Conservation (phyloP, 2,888 invertebrate genomes). For the Lasioglossum malachurum region DNA sequence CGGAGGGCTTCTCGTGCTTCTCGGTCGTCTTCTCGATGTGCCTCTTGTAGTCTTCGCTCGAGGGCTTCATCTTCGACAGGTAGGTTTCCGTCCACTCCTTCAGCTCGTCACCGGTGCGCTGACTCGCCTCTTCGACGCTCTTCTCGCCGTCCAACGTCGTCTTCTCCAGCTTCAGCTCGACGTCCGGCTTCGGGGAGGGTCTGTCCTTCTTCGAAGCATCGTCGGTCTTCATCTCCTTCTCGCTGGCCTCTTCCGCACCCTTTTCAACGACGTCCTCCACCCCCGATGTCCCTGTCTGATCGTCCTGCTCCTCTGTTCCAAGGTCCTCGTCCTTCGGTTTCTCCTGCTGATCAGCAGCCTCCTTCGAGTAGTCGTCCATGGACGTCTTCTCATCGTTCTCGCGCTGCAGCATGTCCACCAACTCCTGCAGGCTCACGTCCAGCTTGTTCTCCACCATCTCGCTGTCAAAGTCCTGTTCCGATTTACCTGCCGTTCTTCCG, state of each 20-base stretch:
- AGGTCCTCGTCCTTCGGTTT: not conserved
- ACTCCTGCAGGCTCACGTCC: conserved; percentile 82
- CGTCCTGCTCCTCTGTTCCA: conserved; percentile 8
- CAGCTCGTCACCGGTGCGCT: conserved; percentile 66
- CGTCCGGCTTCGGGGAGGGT: not conserved
- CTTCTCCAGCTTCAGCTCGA: conserved; percentile 35
- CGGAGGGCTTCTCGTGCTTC: conserved; percentile 75
- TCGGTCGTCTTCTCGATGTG: conserved; percentile 72
- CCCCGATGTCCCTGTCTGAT: not conserved
- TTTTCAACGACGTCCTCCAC: not conserved
- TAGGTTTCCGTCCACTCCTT: conserved; percentile 71
- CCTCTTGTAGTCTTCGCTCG: conserved; percentile 77
- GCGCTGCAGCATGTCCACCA: conserved; percentile 80
- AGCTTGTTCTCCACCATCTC: conserved; percentile 82
- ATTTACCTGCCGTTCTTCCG: not conserved
- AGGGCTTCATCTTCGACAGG: conserved; percentile 69
- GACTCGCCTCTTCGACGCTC: not conserved
- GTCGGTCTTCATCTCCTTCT: not conserved
- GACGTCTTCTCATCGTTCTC: conserved; percentile 82
- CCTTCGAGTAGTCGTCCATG: conserved; percentile 74
- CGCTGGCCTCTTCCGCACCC: not conserved
- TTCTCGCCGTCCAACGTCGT: conserved; percentile 24
- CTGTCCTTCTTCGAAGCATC: not conserved
- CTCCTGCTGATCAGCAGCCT: not conserved
- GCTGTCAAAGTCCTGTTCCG: conserved; percentile 79